Base-by-base conservation (phyloP, 1,140 invertebrate genomes). In the Magallana ariakensis region DNA sequence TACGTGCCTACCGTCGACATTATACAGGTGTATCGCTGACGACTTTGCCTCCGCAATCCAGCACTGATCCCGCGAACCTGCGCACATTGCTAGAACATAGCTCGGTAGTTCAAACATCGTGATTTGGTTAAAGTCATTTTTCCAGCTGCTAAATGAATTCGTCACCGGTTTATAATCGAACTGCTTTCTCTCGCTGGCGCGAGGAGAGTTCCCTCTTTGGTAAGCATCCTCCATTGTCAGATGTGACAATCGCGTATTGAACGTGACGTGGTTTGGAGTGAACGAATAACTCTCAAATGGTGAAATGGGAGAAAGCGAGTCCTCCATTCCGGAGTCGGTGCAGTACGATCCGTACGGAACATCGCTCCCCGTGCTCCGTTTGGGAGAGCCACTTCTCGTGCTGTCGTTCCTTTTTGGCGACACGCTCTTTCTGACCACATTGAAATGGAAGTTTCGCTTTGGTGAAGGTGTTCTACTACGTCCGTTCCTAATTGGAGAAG, bases 1-100 rank as follows among this genome's bases (percentile, higher is more conserved):
- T 7, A 88, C 55, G 57, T 86, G 85, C 53, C 86, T 57, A 5
- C 87, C 87, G 54, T 88, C 87, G 33, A 66, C 70, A 66, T 88
- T 88, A 22, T 88, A 88, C 15, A 84, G 62, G 75, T 88, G 87
- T 16, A 88, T 88, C 9, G 81, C 87, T 56, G 87, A 86, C 16
- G 87, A 88, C 85, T 84, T 86, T 0, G 87, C 85, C 55, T 88
- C 87, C 0, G 87, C 82, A 80, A 88, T 86, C 87, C 87, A 88
- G 53, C 85, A 86, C 83, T 88, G 87, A 46, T 88, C 87, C 8
- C 87, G 81, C 16, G 85, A 81, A 0, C 84, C 87, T 8, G 85
- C 58, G 26, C 87, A 88, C 81, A 88, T 86, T 53, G 85, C 83
- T 46, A 88, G 46, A 26, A 88, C 87, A 19, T 86, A 88, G 84